phyloP scores from a whole-genome alignment of 2,113 vertebrate genomes.

The Corythornis madagascariensis region DNA sequence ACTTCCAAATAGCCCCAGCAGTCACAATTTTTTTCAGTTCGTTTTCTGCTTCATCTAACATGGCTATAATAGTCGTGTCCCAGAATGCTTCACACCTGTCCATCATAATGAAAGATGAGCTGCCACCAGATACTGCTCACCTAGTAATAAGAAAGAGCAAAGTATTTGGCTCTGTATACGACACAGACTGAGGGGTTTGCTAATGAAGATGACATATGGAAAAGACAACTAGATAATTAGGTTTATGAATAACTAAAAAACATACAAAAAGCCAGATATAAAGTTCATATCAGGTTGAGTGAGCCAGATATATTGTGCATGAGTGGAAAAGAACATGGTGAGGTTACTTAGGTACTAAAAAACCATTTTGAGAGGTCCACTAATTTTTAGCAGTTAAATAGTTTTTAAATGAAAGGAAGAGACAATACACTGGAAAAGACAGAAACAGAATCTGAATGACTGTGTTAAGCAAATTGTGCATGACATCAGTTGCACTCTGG shows the following conservation, averaged over 20 bases:
- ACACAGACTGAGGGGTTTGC: background rate
- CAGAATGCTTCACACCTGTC: background rate
- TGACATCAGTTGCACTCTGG: background rate
- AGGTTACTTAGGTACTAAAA: background rate
- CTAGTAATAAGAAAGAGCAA: background rate
- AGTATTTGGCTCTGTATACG: background rate
- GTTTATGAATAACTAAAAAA: background rate
- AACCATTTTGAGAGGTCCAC: background rate
- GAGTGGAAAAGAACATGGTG: rapidly evolving
- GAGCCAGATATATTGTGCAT: background rate
- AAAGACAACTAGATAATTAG: background rate
- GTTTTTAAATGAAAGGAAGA: background rate
- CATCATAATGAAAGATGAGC: background rate
- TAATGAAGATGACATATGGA: background rate
- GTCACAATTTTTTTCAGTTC: background rate
- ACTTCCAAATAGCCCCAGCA: background rate
- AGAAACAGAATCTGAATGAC: background rate
- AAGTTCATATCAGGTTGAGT: background rate
- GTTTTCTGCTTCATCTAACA: background rate
- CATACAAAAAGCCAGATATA: background rate
- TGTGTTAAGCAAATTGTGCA: background rate
- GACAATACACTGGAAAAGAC: background rate
- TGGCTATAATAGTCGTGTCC: background rate
- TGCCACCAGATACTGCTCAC: background rate
- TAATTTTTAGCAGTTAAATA: background rate